Evolutionary conservation across 2,888 invertebrate genomes (phyloP).

Genomic region (Drosophila mayaguana): DNA sequence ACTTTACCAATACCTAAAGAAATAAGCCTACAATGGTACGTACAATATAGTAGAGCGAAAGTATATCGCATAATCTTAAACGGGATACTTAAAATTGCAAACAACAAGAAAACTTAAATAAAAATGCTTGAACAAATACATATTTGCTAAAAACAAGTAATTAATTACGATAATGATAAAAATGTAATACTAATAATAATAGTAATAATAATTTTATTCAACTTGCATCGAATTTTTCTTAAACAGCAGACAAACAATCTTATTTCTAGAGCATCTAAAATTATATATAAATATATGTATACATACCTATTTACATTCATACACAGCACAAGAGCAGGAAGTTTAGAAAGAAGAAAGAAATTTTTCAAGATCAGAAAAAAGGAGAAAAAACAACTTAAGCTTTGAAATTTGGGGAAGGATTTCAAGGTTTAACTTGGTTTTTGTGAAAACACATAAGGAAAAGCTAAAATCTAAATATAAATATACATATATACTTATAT

Average conservation of each 20-base stretch:
- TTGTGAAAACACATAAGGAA: constrained; percentile 49
- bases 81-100: constrained; percentile 28
- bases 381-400: constrained; percentile 78
- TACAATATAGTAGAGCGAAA: constrained; percentile 58
- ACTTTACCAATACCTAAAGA: constrained; percentile 57
- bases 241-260: constrained; percentile 72
- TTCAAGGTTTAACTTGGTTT: constrained; percentile 83
- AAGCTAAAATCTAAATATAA: constrained; percentile 36
- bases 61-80: constrained; percentile 53
- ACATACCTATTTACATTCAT: constrained; percentile 41
- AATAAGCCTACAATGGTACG: constrained; percentile 41
- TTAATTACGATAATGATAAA: constrained; percentile 28
- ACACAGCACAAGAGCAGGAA: constrained; percentile 43
- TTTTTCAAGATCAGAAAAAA: constrained; percentile 31
- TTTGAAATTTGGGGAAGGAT: constrained; percentile 85
- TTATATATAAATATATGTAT: constrained; percentile 14
- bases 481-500: constrained; percentile 29
- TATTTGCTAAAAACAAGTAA: constrained; percentile 41
- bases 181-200: constrained; percentile 3
- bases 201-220: constrained; percentile 59
- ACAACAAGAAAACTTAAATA: constrained; percentile 9
- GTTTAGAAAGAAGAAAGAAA: constrained; percentile 12
- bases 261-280: constrained; percentile 66
- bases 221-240: constrained; percentile 79
- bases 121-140: constrained; percentile 46